Conservation (phyloP, 2,797 vertebrate genomes). For the Scyliorhinus canicula region DNA sequence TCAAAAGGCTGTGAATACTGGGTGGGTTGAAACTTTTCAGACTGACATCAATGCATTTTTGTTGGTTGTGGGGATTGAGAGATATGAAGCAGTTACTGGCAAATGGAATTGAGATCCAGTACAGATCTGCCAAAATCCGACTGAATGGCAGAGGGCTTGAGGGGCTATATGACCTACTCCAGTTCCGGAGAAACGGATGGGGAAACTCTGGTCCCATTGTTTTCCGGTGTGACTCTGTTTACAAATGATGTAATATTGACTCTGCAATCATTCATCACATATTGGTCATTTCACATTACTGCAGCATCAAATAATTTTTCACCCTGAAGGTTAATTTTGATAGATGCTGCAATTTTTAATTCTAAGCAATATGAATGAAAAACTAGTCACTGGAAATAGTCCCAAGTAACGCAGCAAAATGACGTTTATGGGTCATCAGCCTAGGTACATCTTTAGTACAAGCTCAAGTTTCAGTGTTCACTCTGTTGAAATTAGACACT, state of each 20-base stretch:
- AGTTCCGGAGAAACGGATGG: not conserved
- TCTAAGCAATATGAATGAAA: not conserved
- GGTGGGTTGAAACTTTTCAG: not conserved
- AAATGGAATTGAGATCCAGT: not conserved
- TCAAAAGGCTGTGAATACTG: not conserved
- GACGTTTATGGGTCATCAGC: not conserved
- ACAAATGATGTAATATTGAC: not conserved
- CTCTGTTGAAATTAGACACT: slow-evolving; percentile 10
- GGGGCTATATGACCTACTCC: not conserved
- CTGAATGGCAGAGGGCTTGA: not conserved
- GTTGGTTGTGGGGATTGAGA: not conserved
- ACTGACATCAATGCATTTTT: not conserved
- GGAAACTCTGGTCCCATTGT: not conserved
- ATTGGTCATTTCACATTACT: not conserved
- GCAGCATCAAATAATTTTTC: not conserved
- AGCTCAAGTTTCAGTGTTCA: slow-evolving; percentile 1
- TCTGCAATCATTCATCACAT: not conserved
- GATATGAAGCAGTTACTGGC: too few relatives aligned
- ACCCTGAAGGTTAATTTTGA: not conserved
- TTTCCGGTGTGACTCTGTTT: not conserved
- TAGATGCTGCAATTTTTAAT: not conserved
- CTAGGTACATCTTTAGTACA: not conserved
- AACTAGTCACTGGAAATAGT: not conserved
- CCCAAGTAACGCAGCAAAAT: slow-evolving; percentile 13
- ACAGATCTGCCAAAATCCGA: not conserved